These are phyloP conservation scores for Platyscapa corneri DNA, from an alignment of 1,140 invertebrate species.

Conservation along the genomic window DNA sequence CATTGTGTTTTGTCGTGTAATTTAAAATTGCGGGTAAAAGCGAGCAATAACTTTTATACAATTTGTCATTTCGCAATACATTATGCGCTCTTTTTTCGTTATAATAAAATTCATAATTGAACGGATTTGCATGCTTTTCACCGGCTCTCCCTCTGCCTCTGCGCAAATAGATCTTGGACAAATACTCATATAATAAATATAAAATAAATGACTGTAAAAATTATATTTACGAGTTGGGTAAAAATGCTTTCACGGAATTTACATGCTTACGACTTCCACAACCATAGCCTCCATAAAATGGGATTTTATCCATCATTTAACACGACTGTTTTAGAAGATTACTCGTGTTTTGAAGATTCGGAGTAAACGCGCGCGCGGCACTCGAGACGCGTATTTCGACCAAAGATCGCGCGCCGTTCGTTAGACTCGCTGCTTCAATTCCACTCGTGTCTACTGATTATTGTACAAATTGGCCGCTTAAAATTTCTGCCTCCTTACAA, in stretches of 20 bases:
- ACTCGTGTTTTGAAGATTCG: background rate
- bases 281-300: constrained; percentile 10
- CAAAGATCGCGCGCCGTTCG: no score
- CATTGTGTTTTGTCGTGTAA: constrained; percentile 53
- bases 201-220: constrained; percentile 45
- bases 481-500: background rate
- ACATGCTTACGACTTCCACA: constrained; percentile 30
- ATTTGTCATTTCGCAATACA: constrained; percentile 53
- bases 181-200: constrained; percentile 41
- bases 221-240: constrained; percentile 42
- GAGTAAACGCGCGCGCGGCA: background rate
- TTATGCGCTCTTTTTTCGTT: constrained; percentile 41
- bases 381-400: no score
- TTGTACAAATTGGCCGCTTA: background rate
- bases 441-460: background rate
- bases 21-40: constrained; percentile 51
- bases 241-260: constrained; percentile 37
- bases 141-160: background rate
- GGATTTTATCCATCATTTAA: constrained; percentile 33
- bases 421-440: no score
- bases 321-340: constrained; percentile 15
- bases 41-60: constrained; percentile 52
- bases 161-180: constrained; percentile 33
- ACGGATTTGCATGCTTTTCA: constrained; percentile 48
- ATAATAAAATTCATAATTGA: constrained; percentile 52